Base-by-base conservation (phyloP, 2,797 vertebrate genomes). In the Sciaenops ocellatus region DNA sequence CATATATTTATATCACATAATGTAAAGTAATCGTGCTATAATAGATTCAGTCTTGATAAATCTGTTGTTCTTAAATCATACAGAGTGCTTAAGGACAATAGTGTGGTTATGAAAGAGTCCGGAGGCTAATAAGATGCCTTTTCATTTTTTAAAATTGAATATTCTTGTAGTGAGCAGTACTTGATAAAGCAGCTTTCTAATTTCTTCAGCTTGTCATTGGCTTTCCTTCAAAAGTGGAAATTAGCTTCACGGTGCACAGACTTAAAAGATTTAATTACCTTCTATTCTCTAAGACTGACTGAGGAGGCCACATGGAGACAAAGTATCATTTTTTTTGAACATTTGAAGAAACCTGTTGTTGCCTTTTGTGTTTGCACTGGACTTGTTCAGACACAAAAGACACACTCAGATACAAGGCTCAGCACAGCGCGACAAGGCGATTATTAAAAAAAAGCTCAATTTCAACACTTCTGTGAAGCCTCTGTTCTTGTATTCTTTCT, bases 301-400 rank as follows among this genome's bases (percentile, higher is more conserved):
- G 73, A 84, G 69, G 50, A 68, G 46, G 22, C 26, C 63, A 71
- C 51, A 66, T 56, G 38, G 73, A 85, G 61, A 73, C 38, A 3
- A 16, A 13, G 56, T 15, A 51, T 63, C 28, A 52, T 70, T 15
- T 51, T 69, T 75, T 42, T 78, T 38, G 34, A 42, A 73, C 28
- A 46, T 82, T 79, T 46, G 64, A 79, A 73, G 59, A 77, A 82
- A 61, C 55, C 84, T 59, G 59, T 64, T 72, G 70, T 52, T 60
- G 63, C 22, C 60, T 87, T 81, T 69, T 80, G 77, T 78, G 63
- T 76, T 68, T 67, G 74, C 5, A 11, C 56, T 26, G 0, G 50
- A 30, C 64, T 84, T 76, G 68, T 76, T 73, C 57, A 75, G 64
- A 69, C 71, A 81, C 80, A 87, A 87, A 89, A 72, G 71, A 57